Evolutionary conservation across 2,797 vertebrate genomes (phyloP).

Genomic region (Etheostoma perlongum): DNA sequence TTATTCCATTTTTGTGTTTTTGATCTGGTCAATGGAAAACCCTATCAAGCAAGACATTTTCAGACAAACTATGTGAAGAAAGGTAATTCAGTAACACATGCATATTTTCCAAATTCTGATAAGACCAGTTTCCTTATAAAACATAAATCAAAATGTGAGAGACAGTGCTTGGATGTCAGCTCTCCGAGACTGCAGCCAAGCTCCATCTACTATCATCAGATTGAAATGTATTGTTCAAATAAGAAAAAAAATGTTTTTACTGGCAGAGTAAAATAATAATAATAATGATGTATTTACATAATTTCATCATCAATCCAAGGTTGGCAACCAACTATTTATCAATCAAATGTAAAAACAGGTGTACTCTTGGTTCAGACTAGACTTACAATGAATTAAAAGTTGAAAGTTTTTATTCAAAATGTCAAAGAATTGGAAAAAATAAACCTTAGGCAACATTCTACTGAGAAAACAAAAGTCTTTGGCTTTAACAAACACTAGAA

Average conservation of each 20-base stretch:
- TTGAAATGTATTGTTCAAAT: constrained; percentile 23
- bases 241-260: neutral
- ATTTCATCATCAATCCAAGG: neutral
- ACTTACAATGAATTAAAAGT: constrained; percentile 34
- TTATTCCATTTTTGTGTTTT: constrained; percentile 18
- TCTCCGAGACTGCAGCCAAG: constrained; percentile 24
- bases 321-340: neutral
- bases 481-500: constrained; percentile 94
- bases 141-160: constrained; percentile 29
- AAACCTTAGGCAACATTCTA: constrained; percentile 95
- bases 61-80: constrained; percentile 8
- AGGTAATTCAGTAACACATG: constrained; percentile 4
- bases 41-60: neutral
- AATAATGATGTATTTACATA: constrained; percentile 10
- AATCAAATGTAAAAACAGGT: neutral
- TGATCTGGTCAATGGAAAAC: neutral
- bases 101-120: neutral
- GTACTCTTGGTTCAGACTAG: neutral
- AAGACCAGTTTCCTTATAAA: constrained; percentile 27
- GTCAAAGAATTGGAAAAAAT: constrained; percentile 95
- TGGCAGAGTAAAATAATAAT: neutral
- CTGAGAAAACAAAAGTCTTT: constrained; percentile 90
- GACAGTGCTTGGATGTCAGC: constrained; percentile 35
- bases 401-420: constrained; percentile 90
- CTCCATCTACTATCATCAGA: constrained; percentile 6